A percentile compares a stretch with the other conserved stretches of the same genome.
phyloP scores from a whole-genome alignment of 2,113 vertebrate species.

The Dryoscopus gambensis region DNA sequence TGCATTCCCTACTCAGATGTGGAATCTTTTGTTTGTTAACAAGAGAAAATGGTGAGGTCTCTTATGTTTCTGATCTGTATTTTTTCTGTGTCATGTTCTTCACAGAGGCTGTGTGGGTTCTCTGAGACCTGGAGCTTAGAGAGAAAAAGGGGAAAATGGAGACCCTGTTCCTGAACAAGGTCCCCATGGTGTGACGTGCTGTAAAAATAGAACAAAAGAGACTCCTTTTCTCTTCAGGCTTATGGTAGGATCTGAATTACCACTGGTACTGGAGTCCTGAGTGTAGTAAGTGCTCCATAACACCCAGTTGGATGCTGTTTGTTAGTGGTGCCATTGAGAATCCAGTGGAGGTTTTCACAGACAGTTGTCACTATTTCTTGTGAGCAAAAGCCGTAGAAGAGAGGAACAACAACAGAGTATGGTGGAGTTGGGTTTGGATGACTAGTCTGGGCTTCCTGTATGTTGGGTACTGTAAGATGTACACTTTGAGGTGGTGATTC shows the following conservation, averaged over 20 bases:
- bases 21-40: not conserved
- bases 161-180: not conserved
- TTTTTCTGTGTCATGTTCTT: not conserved
- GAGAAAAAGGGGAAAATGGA: not conserved
- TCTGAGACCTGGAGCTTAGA: not conserved
- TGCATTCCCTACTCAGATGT: conserved; percentile 41
- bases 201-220: not conserved
- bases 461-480: not conserved
- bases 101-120: not conserved
- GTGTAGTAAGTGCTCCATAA: not conserved
- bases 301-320: not conserved
- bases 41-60: conserved; percentile 36
- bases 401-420: not conserved
- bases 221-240: not conserved
- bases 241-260: not conserved
- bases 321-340: not conserved
- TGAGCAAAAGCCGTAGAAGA: not conserved
- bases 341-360: not conserved
- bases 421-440: not conserved
- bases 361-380: not conserved
- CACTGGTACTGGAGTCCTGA: not conserved
- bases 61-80: not conserved
- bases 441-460: not conserved
- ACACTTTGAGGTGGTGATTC: not conserved
- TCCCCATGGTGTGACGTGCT: not conserved